Base-by-base conservation (phyloP, 2,113 vertebrate species). In the Romanogobio albipinnatus region DNA sequence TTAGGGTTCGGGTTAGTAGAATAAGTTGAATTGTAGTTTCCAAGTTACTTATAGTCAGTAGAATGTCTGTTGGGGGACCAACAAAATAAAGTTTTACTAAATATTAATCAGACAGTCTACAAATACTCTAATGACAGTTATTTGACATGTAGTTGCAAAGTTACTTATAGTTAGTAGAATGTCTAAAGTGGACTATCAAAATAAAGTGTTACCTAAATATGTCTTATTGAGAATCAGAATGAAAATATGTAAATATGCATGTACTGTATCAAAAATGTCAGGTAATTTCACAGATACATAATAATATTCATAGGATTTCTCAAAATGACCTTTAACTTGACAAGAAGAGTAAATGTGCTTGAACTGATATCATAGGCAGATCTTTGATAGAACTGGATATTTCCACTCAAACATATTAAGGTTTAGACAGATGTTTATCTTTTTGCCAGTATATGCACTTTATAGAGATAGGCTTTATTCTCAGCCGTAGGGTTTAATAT, bases 281-380 rank as follows among this genome's bases (percentile, higher is more conserved):
- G n/a, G 3, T 22, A 19, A 45, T 80, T 61, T 9, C 36, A 47
- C 8, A 45, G 15, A 47, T 64, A 49, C 19, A 79, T 61, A 45
- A 39, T 62, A 80, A 26, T 76, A 76, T 64, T 64, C 59, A 80
- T 64, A 3, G 8, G 59, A 62, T 47, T 8, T 64, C 43, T 29
- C n/a, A 62, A 79, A 79, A 58, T 81, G 39, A 81, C 59, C 78
- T 81, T 61, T 68, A 81, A 33, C 45, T 81, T 68, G 43, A 81
- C 45, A 66, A 22, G 26, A 33, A 13, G 24, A 66, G 45, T 33
- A 81, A 66, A 68, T 51, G 14, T 66, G 61, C 24, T n/a, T 81
- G 61, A 66, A 22, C 43, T 49, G 61, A 68, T 81, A 68, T 81
- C 61, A 66, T 68, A 66, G 43, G 17, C 17, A 66, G 45, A 81